Evolutionary conservation across 2,888 invertebrate genomes (phyloP), one percentile per base, ranked within the genome.

Genomic region (Anagyrus pseudococci): DNA sequence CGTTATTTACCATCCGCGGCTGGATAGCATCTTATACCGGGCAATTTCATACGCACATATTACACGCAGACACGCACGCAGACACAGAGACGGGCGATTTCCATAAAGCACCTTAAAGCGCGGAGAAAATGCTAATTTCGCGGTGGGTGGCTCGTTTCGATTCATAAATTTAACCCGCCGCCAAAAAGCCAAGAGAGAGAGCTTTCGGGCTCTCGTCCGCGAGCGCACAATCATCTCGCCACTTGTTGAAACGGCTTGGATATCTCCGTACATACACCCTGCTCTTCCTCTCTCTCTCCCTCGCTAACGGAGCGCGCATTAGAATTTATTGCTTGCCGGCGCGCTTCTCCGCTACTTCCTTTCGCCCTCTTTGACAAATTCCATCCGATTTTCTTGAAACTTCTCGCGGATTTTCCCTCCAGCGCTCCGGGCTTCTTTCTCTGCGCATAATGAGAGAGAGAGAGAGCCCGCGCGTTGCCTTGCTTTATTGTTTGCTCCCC

Each of bases 181-280:
- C 26, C 19, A 13, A 22, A 52, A 52, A 15, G 6, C 40, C 43
- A n/a, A 33, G 37, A 8, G 19, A 8, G 15, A 37, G 40, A n/a
- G 4, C n/a, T 26, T n/a, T n/a, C 13, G 19, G 8, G 37, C 17
- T 6, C 1, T 15, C 55, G 6, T 4, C n/a, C 20, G 17, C 23
- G 48, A 20, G 20, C 29, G 29, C 37, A 44, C 53, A 48, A 55
- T 54, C 49, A 49, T 55, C 50, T 25, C 41, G 54, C 63, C 55
- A 55, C 63, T 63, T 58, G 63, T 63, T 63, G 62, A 58, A 33
- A 40, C n/a, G 40, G 26, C 13, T 50, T 46, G 25, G 29, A 19
- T 1, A 10, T 48, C 23, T 6, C n/a, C n/a, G n/a, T n/a, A n/a
- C n/a, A n/a, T n/a, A n/a, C n/a, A n/a, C n/a, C n/a, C n/a, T n/a